A percentile compares a stretch with the other conserved stretches of the same genome.
phyloP scores from a whole-genome alignment of 2,113 vertebrate species.

The Rhabdomys dilectus region DNA sequence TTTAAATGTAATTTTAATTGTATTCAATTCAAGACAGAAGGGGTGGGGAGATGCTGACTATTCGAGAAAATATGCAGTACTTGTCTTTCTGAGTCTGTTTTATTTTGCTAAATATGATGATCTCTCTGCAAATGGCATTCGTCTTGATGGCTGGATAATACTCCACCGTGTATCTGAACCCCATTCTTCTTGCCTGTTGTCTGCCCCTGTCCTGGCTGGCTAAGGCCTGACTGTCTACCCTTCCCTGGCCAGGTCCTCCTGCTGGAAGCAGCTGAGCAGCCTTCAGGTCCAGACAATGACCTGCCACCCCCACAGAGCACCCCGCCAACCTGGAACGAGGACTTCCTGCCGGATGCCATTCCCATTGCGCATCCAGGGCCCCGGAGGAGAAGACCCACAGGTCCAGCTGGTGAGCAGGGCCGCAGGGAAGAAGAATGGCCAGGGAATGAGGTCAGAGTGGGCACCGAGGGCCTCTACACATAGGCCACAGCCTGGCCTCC shows the following conservation, averaged over 20 bases:
- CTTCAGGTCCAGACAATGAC: conserved; percentile 81
- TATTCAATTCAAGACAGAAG: background rate
- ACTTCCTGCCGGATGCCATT: conserved; percentile 78
- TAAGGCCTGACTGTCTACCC: background rate
- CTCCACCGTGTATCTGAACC: background rate
- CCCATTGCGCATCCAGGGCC: conserved; percentile 86
- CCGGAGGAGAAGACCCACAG: conserved; percentile 82
- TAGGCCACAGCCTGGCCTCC: background rate
- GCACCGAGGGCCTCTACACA: background rate
- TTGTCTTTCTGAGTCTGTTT: background rate
- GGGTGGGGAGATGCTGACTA: background rate
- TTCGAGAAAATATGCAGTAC: background rate
- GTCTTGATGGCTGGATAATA: background rate
- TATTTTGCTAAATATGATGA: background rate
- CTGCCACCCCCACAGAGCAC: conserved; percentile 81
- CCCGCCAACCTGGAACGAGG: conserved; percentile 2
- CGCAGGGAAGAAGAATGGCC: background rate
- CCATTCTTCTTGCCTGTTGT: background rate
- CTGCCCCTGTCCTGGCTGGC: background rate
- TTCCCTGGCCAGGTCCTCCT: conserved; percentile 87
- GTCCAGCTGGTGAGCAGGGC: conserved; percentile 80
- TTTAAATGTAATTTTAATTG: background rate
- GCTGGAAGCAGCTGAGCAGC: background rate
- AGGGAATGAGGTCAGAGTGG: background rate
- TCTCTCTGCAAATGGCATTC: background rate